Evolutionary conservation across 2,888 invertebrate species (phyloP).

Genomic region (Rotaria socialis): DNA sequence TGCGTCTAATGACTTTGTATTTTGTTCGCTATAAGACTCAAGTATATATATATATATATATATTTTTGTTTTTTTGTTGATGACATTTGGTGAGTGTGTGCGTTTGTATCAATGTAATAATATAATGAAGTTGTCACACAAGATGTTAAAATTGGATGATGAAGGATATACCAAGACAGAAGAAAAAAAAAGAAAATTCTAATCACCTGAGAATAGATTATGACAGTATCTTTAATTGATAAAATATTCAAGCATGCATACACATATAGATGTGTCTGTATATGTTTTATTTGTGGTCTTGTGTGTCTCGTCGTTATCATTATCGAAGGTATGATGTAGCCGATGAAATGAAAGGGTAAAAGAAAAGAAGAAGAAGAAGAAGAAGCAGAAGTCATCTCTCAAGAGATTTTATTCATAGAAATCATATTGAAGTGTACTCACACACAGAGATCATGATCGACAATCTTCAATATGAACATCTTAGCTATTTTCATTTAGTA

Average conservation of each 20-base stretch:
- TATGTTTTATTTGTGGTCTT: background rate
- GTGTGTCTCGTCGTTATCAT: background rate
- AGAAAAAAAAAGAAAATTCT: background rate
- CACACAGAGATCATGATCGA: too few relatives aligned
- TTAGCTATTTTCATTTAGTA: too few relatives aligned
- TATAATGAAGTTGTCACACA: slow-evolving; percentile 21
- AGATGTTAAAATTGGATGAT: background rate
- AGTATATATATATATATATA: too few relatives aligned
- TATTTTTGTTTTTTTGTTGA: slow-evolving; percentile 9
- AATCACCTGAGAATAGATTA: slow-evolving; percentile 1
- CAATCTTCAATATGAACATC: too few relatives aligned
- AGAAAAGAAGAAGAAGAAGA: too few relatives aligned
- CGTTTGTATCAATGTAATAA: slow-evolving; percentile 11
- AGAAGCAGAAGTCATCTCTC: background rate
- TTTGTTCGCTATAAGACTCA: background rate
- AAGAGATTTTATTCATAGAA: background rate
- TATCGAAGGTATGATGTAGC: background rate
- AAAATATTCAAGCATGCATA: slow-evolving; percentile 5
- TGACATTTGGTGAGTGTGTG: background rate
- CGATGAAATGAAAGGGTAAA: background rate
- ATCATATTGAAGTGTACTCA: too few relatives aligned
- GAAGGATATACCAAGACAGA: background rate
- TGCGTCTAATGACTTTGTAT: slow-evolving; percentile 19
- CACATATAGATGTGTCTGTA: background rate
- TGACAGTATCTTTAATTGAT: background rate